Evolutionary conservation across 2,797 vertebrate genomes (phyloP).

Genomic region (Acanthornis magna): DNA sequence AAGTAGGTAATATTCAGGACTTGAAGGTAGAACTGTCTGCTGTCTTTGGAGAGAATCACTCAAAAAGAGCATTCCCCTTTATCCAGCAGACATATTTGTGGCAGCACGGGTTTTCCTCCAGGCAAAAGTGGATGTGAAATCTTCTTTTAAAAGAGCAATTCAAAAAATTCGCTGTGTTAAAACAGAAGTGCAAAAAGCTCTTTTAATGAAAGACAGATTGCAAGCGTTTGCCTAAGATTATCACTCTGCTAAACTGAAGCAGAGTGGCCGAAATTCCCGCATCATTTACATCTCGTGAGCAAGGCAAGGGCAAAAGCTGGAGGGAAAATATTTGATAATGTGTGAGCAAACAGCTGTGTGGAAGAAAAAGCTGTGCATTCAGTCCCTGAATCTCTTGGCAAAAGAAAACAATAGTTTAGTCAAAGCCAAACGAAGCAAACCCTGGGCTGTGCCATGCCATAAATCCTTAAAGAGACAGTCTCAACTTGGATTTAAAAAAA

Average conservation of each 20-base stretch:
- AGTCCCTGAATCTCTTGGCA: not conserved
- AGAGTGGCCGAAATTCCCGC: slow-evolving; percentile 34
- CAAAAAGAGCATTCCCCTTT: not conserved
- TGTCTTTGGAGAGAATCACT: not conserved
- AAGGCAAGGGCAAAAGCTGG: slow-evolving; percentile 8
- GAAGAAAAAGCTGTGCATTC: not conserved
- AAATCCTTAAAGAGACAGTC: not conserved
- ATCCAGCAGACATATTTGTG: not conserved
- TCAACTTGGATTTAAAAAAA: not conserved
- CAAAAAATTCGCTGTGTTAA: slow-evolving; percentile 32
- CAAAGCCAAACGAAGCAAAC: not conserved
- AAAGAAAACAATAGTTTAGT: slow-evolving; percentile 3
- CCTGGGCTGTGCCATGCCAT: not conserved
- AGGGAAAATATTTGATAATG: not conserved
- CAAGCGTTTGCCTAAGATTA: slow-evolving; percentile 21
- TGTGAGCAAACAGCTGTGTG: not conserved
- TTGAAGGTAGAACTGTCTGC: not conserved
- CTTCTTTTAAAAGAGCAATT: slow-evolving; percentile 20
- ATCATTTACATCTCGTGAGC: not conserved
- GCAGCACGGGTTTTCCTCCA: slow-evolving; percentile 1
- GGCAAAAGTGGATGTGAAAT: slow-evolving; percentile 43
- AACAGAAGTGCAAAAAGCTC: slow-evolving; percentile 58
- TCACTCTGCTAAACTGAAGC: slow-evolving; percentile 28
- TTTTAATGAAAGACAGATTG: slow-evolving; percentile 72
- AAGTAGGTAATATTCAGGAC: not conserved